A percentile compares a stretch with the other conserved stretches of the same genome.
These are phyloP conservation scores for Noturus placidus DNA, from an alignment of 2,113 vertebrate species.

Conservation along the genomic window DNA sequence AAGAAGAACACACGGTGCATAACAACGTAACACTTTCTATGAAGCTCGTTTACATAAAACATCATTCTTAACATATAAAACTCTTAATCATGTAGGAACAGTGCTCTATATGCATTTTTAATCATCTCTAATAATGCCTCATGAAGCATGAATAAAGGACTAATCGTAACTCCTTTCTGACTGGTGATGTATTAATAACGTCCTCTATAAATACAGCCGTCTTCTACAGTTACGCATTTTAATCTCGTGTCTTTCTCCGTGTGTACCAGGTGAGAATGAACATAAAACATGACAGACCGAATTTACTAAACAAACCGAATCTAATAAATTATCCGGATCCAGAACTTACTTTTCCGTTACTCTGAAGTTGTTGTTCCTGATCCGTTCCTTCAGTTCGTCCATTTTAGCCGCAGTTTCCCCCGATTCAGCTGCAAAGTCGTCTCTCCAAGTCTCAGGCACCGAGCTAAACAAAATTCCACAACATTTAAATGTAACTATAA, in stretches of 20 bases:
- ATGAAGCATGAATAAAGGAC: neutral
- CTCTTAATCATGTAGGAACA: neutral
- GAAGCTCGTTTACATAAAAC: neutral
- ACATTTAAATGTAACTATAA: neutral
- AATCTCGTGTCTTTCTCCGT: neutral
- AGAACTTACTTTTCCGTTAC: conserved; percentile 69
- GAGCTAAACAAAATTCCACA: conserved; percentile 67
- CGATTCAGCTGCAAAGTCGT: conserved; percentile 81
- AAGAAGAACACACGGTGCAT: neutral
- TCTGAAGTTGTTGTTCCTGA: conserved; percentile 61
- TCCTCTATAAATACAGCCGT: neutral
- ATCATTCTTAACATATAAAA: neutral
- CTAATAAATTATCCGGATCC: neutral
- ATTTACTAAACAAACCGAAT: neutral
- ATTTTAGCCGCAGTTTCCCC: conserved; percentile 72
- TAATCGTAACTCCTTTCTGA: neutral
- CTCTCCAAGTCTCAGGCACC: conserved; percentile 79
- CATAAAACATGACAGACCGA: neutral
- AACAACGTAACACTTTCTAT: neutral
- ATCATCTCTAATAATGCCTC: neutral
- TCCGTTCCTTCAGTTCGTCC: conserved; percentile 70
- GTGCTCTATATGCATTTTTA: neutral
- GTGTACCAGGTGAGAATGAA: neutral
- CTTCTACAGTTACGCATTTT: neutral
- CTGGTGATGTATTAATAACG: no score